A percentile compares a stretch with the other conserved stretches of the same genome.
phyloP scores from a whole-genome alignment of 92 coral and sea anemone genomes.

The Actinernus sp. region DNA sequence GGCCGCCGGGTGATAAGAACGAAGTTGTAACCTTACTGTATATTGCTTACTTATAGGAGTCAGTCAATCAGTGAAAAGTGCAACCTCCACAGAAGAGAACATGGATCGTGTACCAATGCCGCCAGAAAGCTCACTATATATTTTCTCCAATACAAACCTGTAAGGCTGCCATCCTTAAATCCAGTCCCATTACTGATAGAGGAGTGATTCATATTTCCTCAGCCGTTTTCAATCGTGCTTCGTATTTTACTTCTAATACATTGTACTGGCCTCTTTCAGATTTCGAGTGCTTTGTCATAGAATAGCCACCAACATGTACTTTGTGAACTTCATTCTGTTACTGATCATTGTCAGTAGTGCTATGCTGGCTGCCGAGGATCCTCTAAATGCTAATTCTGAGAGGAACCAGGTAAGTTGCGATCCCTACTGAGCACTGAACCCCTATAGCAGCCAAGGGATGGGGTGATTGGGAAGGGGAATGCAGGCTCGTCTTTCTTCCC shows the following conservation, averaged over 20 bases:
- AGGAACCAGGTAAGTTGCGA: conserved; percentile 86
- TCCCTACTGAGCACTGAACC: too few species aligned
- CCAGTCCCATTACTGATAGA: too few species aligned
- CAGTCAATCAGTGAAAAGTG: conserved; percentile 27
- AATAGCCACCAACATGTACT: conserved; percentile 89
- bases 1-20: background rate
- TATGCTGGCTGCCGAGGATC: conserved; percentile 95
- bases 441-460: too few species aligned
- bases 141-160: conserved; percentile 97
- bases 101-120: conserved; percentile 97
- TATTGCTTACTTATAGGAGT: conserved; percentile 18
- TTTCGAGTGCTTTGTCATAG: conserved; percentile 90
- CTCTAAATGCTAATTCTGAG: conserved; percentile 85
- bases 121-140: conserved; percentile 77
- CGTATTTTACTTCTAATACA: background rate
- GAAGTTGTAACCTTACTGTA: background rate
- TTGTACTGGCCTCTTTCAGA: conserved; percentile 51
- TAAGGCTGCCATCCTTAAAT: too few species aligned
- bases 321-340: conserved; percentile 87
- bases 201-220: too few species aligned
- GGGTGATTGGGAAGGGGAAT: too few species aligned
- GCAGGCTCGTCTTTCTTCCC: too few species aligned
- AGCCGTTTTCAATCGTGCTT: too few species aligned
- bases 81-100: conserved; percentile 33
- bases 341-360: conserved; percentile 93